These are phyloP conservation scores for Hemiprocne comata DNA, from an alignment of 2,113 vertebrate genomes.

Conservation along the genomic window DNA sequence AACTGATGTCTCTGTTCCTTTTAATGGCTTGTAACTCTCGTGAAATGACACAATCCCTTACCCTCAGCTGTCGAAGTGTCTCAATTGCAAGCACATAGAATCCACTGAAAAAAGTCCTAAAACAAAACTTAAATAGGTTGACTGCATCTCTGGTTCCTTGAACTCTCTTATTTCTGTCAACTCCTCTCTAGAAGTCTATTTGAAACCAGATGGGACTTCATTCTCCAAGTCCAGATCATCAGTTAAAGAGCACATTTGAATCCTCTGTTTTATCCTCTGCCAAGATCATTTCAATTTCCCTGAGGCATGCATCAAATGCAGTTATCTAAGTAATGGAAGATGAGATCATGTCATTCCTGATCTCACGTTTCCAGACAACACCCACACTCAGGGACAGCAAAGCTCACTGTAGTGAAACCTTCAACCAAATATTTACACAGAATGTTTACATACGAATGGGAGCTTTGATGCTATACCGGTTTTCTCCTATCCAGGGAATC, in stretches of 20 bases:
- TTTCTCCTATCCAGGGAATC: constrained; percentile 63
- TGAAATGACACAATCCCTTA: constrained; percentile 6
- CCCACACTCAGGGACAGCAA: constrained; percentile 57
- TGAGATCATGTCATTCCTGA: constrained; percentile 68
- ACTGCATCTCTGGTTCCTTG: constrained; percentile 60
- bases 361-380: constrained; percentile 65
- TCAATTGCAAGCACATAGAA: constrained; percentile 65
- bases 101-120: constrained; percentile 42
- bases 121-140: constrained; percentile 58
- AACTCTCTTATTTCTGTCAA: constrained; percentile 59
- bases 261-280: constrained; percentile 61
- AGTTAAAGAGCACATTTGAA: constrained; percentile 65
- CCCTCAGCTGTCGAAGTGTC: constrained; percentile 14
- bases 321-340: constrained; percentile 65
- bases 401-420: constrained; percentile 47
- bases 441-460: constrained; percentile 59
- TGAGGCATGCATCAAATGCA: constrained; percentile 60
- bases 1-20: neutral
- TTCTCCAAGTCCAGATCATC: constrained; percentile 66
- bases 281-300: constrained; percentile 67
- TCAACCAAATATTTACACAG: constrained; percentile 66
- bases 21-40: constrained; percentile 56
- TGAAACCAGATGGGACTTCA: constrained; percentile 64
- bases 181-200: constrained; percentile 69
- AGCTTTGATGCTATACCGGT: constrained; percentile 1